phyloP scores from a whole-genome alignment of 2,113 vertebrate genomes.

The Seriola quinqueradiata region DNA sequence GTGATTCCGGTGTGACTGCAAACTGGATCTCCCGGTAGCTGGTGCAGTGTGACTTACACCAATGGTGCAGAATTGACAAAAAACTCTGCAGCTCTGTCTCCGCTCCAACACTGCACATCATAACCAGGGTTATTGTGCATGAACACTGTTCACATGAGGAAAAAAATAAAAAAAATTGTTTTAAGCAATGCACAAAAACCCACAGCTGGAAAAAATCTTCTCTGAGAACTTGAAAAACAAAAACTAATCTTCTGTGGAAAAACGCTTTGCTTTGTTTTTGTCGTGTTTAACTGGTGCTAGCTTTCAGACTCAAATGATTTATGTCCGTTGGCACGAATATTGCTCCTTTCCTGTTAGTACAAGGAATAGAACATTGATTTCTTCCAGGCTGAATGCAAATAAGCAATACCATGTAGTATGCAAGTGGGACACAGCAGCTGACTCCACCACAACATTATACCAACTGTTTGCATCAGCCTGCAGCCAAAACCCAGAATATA shows the following conservation, averaged over 20 bases:
- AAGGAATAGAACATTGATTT: slow-evolving; percentile 6
- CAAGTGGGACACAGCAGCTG: too few relatives aligned
- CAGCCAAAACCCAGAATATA: too few relatives aligned
- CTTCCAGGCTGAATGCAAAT: not conserved
- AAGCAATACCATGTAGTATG: not conserved
- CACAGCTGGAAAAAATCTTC: not conserved
- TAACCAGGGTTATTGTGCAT: not conserved
- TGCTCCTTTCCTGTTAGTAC: not conserved
- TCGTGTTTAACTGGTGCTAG: not conserved
- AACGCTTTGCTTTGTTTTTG: not conserved
- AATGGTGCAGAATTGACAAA: too few relatives aligned
- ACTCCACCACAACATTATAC: too few relatives aligned
- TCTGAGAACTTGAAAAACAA: not conserved
- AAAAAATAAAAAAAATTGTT: too few relatives aligned
- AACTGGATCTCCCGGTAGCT: not conserved
- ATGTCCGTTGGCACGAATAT: not conserved
- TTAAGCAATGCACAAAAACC: not conserved
- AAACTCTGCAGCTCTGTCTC: too few relatives aligned
- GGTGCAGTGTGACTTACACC: not conserved
- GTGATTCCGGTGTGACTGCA: not conserved
- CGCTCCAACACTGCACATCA: not conserved
- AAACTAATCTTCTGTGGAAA: not conserved
- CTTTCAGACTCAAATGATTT: not conserved
- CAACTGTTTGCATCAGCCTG: too few relatives aligned
- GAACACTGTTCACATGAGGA: not conserved